Base-by-base conservation (phyloP, 2,113 vertebrate species). In the Gadus macrocephalus region DNA sequence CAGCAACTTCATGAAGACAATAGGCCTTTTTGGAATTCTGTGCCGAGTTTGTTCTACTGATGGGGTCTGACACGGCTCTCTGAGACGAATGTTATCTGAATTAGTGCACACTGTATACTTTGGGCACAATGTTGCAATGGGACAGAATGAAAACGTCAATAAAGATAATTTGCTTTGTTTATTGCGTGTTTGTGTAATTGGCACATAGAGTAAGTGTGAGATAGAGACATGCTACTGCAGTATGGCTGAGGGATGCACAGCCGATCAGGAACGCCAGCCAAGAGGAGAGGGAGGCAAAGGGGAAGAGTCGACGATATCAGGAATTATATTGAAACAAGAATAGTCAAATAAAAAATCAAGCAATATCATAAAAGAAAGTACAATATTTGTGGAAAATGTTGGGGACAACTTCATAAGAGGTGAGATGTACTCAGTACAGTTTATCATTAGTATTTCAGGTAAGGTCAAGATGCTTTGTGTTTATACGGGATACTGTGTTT, bases 51-150 rank as follows among this genome's bases (percentile, higher is more conserved):
- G 72, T 77, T 85, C 62, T 63, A 66, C 74, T 70, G 76, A 80
- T 75, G 65, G 25, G 76, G 73, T 85, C 71, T 82, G 85, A 84
- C 60, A 74, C 72, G 68, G 69, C 8, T 38, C 27, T 4, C 17
- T 73, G 81, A 83, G 72, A 73, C 74, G 84, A 88, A 87, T 83
- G 82, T 85, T 89, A 90, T 91, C 81, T 90, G 83, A 86, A 89
- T 79, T 69, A 62, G 64, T 79, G 80, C 86, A 90, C 84, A 82
- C 72, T 88, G 78, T 89, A 78, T 80, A 76, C 85, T 81, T 72
- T 73, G 27, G 79, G 73, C 73, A 72, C 31, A 67, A 74, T 70
- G 68, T 68, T 69, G 68, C 64, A 53, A 49, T 22, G 62, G 67
- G 62, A 35, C 20, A 67, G 63, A 76, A 55, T 59, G 70, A 49